Base-by-base conservation (phyloP, 2,113 vertebrate species). In the Noctilio leporinus region DNA sequence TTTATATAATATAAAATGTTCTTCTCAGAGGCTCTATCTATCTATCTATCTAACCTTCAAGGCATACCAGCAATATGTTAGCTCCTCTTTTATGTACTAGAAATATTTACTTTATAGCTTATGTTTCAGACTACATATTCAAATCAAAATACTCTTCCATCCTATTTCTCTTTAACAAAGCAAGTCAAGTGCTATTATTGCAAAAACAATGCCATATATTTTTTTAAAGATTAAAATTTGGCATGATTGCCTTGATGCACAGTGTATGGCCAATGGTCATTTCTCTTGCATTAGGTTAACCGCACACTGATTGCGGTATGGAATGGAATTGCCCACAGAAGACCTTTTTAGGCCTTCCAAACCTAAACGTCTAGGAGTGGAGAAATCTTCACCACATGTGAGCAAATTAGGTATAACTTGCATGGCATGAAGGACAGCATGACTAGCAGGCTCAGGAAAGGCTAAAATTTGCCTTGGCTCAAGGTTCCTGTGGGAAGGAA, bases 121-220 rank as follows among this genome's bases (percentile, higher is more conserved):
- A 55, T 77, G 10, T 93, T 91, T 94, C 15, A 47, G 75, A 11
- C 12, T 38, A 73, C 35, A 53, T 59, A 24, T 45, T 91, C 17
- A 43, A 65, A 82, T 69, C 45, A 75, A 77, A 96, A 65, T 87
- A 70, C 59, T 83, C 20, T 93, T 80, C 83, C 26, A 59, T 93
- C 28, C 62, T 67, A 30, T 96, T 94, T 96, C 94, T 40, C 38
- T 76, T 93, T 96, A 75, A 93, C 26, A 67, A 81, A 97, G 93
- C 20, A 96, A 96, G 93, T 86, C 65, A 91, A 89, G 15, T 22
- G 43, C 40, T 84, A 76, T 89, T 94, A 78, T 85, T 83, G 10
- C 11, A 93, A 94, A 95, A 81, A n/a, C n/a, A n/a, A 70, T 93
- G 24, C 67, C 16, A 11, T 82, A 88, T 84, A 73, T 86, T 95